Evolutionary conservation across 2,888 invertebrate species (phyloP), one percentile per base, ranked within the genome.

Genomic region (Ctena decussata): DNA sequence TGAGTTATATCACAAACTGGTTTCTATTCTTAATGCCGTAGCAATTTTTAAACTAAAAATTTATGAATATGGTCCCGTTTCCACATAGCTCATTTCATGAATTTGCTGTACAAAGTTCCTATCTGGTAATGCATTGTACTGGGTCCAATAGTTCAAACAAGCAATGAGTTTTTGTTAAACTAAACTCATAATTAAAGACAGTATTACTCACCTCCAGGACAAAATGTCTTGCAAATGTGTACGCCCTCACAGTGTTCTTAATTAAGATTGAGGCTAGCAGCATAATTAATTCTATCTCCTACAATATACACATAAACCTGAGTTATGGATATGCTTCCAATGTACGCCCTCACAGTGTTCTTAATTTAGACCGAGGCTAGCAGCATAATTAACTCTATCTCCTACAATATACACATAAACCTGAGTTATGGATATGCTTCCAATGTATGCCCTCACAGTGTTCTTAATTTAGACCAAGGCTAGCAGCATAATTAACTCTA

Each of bases 391-490:
- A 96, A 96, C 83, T 96, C 96, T 21, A 94, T 91, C 84, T 96
- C 95, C 94, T 95, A 86, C 57, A 86, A 82, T 18, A 5, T 3
- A 65, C 18, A 65, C 18, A 65, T 35, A 57, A 3, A 8, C 41
- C 6, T 41, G n/a, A n/a, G n/a, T n/a, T n/a, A n/a, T n/a, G n/a
- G n/a, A n/a, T n/a, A n/a, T n/a, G n/a, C n/a, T n/a, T n/a, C n/a
- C n/a, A n/a, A n/a, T 97, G 93, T 98, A 98, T 0, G 98, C 97
- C 94, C 97, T 97, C 79, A 97, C 97, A 44, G 97, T 97, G 94
- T 98, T 98, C 89, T 97, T 97, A 93, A 97, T 98, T 84, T 97
- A 96, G 71, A 98, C 96, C 93, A 98, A 97, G 0, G 98, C 97
- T 86, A 97, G 90, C 18, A 96, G 90, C 84, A 96, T 95, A 87